A percentile compares a stretch with the other conserved stretches of the same genome.
Conservation (phyloP, 2,113 vertebrate species). For the Silurus meridionalis region DNA sequence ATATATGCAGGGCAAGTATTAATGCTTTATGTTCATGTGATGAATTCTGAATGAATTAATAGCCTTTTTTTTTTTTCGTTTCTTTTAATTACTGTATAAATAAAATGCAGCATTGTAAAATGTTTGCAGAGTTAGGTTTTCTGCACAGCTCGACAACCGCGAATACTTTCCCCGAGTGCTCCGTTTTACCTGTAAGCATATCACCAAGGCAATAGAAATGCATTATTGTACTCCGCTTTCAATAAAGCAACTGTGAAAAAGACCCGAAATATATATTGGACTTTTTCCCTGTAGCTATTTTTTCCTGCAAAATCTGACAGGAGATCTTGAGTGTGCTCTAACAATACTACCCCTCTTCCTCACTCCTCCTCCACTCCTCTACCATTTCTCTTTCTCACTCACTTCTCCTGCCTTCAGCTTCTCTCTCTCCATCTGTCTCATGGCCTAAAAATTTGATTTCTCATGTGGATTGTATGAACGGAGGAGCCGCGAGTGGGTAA, state of each 20-base stretch:
- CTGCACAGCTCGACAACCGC: neutral
- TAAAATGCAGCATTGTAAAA: constrained; percentile 27
- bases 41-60: neutral
- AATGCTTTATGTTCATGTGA: constrained; percentile 29
- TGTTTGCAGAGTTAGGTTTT: constrained; percentile 37
- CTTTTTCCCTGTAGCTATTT: constrained; percentile 4
- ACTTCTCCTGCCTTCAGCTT: constrained; percentile 21
- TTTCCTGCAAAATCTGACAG: constrained; percentile 28
- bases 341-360: neutral
- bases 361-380: neutral
- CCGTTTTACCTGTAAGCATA: constrained; percentile 54
- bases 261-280: constrained; percentile 9
- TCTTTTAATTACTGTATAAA: constrained; percentile 12
- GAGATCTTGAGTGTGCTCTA: constrained; percentile 11
- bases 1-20: constrained; percentile 53
- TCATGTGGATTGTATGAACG: constrained; percentile 49
- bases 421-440: constrained; percentile 54
- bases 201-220: constrained; percentile 48
- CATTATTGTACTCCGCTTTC: constrained; percentile 63
- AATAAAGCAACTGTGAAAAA: constrained; percentile 51
- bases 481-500: constrained; percentile 18
- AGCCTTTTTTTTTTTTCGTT: neutral
- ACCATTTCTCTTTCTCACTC: neutral
- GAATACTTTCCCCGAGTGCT: constrained; percentile 38
- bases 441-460: constrained; percentile 56